Evolutionary conservation across 2,113 vertebrate species (phyloP).

Genomic region (Podilymbus podiceps): DNA sequence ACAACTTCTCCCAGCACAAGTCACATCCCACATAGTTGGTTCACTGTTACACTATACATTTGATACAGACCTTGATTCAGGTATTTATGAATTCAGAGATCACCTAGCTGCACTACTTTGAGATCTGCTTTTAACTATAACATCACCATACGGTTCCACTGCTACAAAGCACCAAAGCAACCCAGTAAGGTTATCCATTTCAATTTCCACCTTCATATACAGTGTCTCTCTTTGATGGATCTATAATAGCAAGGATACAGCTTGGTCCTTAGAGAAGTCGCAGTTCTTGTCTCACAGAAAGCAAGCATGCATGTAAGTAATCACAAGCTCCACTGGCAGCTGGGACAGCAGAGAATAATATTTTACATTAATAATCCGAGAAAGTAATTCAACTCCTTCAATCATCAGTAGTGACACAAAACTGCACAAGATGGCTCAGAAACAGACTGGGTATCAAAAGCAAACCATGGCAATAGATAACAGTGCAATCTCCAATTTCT

Average conservation of each 20-base stretch:
- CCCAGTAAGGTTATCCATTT: not conserved
- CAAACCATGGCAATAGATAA: not conserved
- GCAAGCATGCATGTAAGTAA: not conserved
- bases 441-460: not conserved
- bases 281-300: not conserved
- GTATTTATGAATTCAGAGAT: not conserved
- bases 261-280: not conserved
- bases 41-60: not conserved
- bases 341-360: not conserved
- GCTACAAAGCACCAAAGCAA: not conserved
- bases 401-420: not conserved
- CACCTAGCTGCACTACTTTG: not conserved
- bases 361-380: not conserved
- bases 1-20: not conserved
- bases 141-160: not conserved
- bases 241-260: not conserved
- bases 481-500: not conserved
- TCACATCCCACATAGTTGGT: not conserved
- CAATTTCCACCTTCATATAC: not conserved
- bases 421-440: not conserved
- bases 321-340: not conserved
- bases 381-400: not conserved
- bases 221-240: not conserved
- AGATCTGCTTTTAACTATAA: not conserved
- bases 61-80: not conserved